A percentile compares a stretch with the other conserved stretches of the same genome.
Evolutionary conservation across 2,113 vertebrate species (phyloP).

Genomic region (Ginglymostoma cirratum): DNA sequence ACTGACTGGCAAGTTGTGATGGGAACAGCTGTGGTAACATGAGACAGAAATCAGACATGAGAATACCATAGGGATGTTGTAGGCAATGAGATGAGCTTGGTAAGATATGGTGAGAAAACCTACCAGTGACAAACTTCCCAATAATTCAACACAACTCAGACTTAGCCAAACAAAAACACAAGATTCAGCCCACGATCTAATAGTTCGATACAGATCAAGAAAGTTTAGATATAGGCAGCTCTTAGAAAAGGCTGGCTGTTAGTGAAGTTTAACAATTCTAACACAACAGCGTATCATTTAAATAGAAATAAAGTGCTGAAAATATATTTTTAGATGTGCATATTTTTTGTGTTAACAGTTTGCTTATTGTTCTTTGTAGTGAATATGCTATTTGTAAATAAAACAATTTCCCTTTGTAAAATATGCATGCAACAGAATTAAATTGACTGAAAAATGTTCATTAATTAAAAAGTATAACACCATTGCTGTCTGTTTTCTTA

Average conservation of each 20-base stretch:
- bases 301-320: background rate
- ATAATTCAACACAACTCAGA: too few species aligned
- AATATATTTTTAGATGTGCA: constrained; percentile 33
- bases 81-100: too few species aligned
- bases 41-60: too few species aligned
- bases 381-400: constrained; percentile 24
- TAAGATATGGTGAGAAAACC: too few species aligned
- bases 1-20: too few species aligned
- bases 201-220: too few species aligned
- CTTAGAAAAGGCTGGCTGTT: background rate
- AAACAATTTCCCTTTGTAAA: background rate
- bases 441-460: background rate
- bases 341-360: constrained; percentile 18
- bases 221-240: background rate
- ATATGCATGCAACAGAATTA: background rate
- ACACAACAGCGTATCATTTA: background rate
- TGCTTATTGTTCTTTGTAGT: background rate
- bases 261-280: background rate
- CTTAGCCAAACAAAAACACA: too few species aligned
- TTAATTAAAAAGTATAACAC: background rate
- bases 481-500: background rate
- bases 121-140: too few species aligned
- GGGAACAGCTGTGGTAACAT: too few species aligned
- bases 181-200: too few species aligned
- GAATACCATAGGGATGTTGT: too few species aligned